Evolutionary conservation across 2,113 vertebrate genomes (phyloP).

Genomic region (Heliornis fulica): DNA sequence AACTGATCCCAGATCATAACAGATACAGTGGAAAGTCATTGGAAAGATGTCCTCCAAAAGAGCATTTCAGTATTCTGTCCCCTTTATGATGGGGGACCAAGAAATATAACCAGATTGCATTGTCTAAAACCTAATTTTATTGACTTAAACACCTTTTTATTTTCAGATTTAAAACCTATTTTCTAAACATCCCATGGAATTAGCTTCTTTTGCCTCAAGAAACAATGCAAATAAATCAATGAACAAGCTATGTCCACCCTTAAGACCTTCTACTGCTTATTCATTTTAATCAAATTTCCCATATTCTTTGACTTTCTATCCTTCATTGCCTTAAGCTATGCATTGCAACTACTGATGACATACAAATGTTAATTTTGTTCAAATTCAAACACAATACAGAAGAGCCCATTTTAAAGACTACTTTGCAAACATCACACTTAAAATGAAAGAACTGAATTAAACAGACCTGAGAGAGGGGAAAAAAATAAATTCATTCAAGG

Average conservation of each 20-base stretch:
- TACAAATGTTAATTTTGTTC: conserved; percentile 68
- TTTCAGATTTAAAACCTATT: conserved; percentile 63
- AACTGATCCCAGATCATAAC: not conserved
- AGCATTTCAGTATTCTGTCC: not conserved
- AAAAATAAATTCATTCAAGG: not conserved
- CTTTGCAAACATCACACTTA: conserved; percentile 61
- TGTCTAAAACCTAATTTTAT: conserved; percentile 35
- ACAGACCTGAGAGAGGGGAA: not conserved
- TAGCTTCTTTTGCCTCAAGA: conserved; percentile 64
- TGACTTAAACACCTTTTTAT: conserved; percentile 44
- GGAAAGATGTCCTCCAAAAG: not conserved
- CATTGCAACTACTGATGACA: conserved; percentile 60
- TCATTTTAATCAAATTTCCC: conserved; percentile 71
- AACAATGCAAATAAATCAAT: conserved; percentile 73
- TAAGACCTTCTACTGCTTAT: conserved; percentile 60
- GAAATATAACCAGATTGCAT: not conserved
- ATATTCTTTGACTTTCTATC: conserved; percentile 65
- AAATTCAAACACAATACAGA: conserved; percentile 67
- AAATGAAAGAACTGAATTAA: conserved; percentile 45
- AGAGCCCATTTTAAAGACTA: conserved; percentile 48
- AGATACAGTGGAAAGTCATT: not conserved
- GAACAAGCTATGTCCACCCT: conserved; percentile 55
- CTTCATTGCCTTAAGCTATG: conserved; percentile 67
- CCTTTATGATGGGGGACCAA: not conserved
- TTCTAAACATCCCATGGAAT: conserved; percentile 65